These are phyloP conservation scores for Acanthurus lineatus DNA, from an alignment of 2,797 vertebrate genomes.

Conservation along the genomic window DNA sequence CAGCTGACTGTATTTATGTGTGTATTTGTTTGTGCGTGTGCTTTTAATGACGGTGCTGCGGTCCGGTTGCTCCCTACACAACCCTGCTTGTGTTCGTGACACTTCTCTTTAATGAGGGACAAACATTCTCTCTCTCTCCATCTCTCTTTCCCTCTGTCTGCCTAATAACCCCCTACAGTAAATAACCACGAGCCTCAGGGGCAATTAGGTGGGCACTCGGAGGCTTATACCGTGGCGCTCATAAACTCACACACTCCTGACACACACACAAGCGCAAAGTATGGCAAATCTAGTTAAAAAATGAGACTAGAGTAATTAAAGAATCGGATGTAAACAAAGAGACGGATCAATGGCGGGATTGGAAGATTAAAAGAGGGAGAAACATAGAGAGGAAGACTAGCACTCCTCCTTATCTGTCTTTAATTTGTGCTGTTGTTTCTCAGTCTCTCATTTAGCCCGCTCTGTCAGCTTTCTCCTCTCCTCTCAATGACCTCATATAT, in stretches of 20 bases:
- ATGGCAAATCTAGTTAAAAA: constrained; percentile 34
- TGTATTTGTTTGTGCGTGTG: constrained; percentile 38
- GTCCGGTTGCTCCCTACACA: constrained; percentile 52
- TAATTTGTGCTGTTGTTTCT: constrained; percentile 33
- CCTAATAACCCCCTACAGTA: constrained; percentile 72
- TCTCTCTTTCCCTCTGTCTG: constrained; percentile 42
- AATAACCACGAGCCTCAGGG: constrained; percentile 76
- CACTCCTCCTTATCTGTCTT: not conserved
- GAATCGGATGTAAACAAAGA: constrained; percentile 32
- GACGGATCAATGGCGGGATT: constrained; percentile 24
- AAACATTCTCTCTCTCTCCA: constrained; percentile 54
- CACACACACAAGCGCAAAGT: not conserved
- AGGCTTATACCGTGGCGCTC: constrained; percentile 61
- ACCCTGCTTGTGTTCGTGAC: constrained; percentile 65
- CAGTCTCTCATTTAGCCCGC: not conserved
- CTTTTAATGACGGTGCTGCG: constrained; percentile 58
- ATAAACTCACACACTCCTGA: constrained; percentile 32
- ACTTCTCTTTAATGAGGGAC: constrained; percentile 78
- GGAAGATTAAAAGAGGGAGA: constrained; percentile 10
- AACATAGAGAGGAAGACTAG: not conserved
- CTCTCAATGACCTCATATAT: constrained; percentile 55
- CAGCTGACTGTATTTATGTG: constrained; percentile 25
- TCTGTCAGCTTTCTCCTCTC: constrained; percentile 11
- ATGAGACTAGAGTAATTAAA: constrained; percentile 16
- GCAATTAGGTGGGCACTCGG: constrained; percentile 75